Conservation (phyloP, 2,797 vertebrate genomes). For the Kryptolebias ocellatus region DNA sequence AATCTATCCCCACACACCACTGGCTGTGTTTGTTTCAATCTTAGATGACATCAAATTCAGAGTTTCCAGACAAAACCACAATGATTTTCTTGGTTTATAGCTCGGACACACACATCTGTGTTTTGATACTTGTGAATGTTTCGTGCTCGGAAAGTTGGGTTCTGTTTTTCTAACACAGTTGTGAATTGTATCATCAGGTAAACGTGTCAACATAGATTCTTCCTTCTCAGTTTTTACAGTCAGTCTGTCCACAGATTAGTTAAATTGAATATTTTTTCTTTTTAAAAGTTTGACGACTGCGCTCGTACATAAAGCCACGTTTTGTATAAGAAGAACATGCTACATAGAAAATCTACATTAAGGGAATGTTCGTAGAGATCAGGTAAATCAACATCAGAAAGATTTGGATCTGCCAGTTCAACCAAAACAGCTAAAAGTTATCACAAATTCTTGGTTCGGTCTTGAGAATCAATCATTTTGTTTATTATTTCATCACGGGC, state of each 20-base stretch:
- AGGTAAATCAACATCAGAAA: conserved; percentile 20
- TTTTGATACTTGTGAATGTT: background rate
- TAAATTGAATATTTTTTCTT: conserved; percentile 13
- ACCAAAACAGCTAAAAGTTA: conserved; percentile 37
- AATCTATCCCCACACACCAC: no score
- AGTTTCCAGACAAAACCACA: conserved; percentile 1
- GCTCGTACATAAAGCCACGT: background rate
- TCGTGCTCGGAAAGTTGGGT: background rate
- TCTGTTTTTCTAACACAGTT: background rate
- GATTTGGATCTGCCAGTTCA: conserved; percentile 24
- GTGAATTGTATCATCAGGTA: no score
- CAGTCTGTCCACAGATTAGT: conserved; percentile 8
- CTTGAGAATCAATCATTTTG: background rate
- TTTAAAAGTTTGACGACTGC: no score
- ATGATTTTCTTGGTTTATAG: background rate
- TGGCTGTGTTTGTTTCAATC: no score
- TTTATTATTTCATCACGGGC: background rate
- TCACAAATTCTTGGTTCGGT: background rate
- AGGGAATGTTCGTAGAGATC: conserved; percentile 20
- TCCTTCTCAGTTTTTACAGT: background rate
- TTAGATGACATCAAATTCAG: background rate
- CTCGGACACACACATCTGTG: background rate
- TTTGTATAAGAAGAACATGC: conserved; percentile 19
- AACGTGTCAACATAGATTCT: no score
- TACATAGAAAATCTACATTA: conserved; percentile 3